Conservation (phyloP, 2,888 invertebrate species). For the Drosophila niveifrons region DNA sequence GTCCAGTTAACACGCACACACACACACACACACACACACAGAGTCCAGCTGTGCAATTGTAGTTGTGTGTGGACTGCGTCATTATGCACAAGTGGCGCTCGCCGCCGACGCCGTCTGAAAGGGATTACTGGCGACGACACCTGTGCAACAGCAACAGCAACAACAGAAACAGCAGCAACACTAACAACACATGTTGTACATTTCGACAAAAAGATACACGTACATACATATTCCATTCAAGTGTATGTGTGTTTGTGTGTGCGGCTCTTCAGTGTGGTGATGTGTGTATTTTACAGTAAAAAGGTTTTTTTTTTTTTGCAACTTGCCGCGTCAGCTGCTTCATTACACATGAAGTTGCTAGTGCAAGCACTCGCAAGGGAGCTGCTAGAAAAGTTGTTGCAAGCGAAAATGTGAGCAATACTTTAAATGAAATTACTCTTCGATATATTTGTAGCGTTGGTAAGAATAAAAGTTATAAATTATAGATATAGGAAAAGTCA, state of each 20-base stretch:
- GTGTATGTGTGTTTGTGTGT: slow-evolving; percentile 22
- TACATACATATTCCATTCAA: slow-evolving; percentile 23
- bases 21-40: slow-evolving; percentile 16
- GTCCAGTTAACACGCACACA: slow-evolving; percentile 47
- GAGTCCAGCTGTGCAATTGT: slow-evolving; percentile 32
- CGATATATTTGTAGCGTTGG: too few species aligned
- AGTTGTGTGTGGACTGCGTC: slow-evolving; percentile 59
- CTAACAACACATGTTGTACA: slow-evolving; percentile 28
- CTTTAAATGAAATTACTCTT: neutral
- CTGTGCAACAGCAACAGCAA: slow-evolving; percentile 66
- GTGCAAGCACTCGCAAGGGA: slow-evolving; percentile 26
- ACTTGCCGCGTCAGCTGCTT: slow-evolving; percentile 79
- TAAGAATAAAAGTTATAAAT: too few species aligned
- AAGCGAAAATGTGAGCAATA: neutral
- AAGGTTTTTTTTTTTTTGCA: slow-evolving; percentile 60
- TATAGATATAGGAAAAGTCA: too few species aligned
- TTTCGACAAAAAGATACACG: slow-evolving; percentile 38
- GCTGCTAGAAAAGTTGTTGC: slow-evolving; percentile 35
- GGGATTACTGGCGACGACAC: slow-evolving; percentile 80
- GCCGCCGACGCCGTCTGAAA: slow-evolving; percentile 61
- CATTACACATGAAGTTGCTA: slow-evolving; percentile 71
- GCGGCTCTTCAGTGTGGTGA: slow-evolving; percentile 9
- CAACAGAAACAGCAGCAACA: slow-evolving; percentile 31
- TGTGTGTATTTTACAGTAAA: slow-evolving; percentile 52
- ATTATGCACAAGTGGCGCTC: slow-evolving; percentile 78